Base-by-base conservation (phyloP, 1,140 invertebrate genomes). In the Cherax quadricarinatus region DNA sequence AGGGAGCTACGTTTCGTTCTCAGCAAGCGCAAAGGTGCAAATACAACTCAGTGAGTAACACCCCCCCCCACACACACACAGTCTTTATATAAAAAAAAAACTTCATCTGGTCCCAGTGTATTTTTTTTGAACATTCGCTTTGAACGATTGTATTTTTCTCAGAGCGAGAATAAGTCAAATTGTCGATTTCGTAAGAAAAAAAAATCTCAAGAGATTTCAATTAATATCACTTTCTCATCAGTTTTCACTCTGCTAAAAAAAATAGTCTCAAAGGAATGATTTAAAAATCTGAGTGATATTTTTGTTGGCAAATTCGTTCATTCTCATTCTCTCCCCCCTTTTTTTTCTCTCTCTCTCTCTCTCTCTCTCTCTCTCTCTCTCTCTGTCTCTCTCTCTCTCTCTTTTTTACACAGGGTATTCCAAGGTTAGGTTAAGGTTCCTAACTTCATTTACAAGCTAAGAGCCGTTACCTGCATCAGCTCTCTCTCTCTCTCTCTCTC, bases 311-410 rank as follows among this genome's bases (percentile, higher is more conserved):
- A 18, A 70, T n/a, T 70, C 10, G 16, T 70, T 21, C 62, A 70
- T 16, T 70, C 62, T 70, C 70, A 2, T n/a, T 24, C n/a, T 75
- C n/a, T 24, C 70, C 30, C n/a, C 30, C 70, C 6, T n/a, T 75
- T n/a, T 75, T n/a, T 75, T n/a, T 24, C 70, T 24, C 70, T 66
- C 62, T 66, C 62, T 66, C 53, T 57, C 73, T 24, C 4, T 78
- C 73, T 78, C 73, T 78, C 73, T 78, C 73, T 78, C 73, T 78
- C 73, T 78, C 73, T 78, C 73, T 78, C 30, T 82, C 80, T 82
- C 80, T 82, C 80, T 82, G n/a, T 82, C 80, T 53, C 80, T 49
- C 41, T 82, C 80, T 82, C 49, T 49, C 80, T n/a, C n/a, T n/a
- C n/a, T n/a, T 82, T n/a, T 82, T n/a, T 82, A 41, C 30, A 41